Percentiles rank a stretch among this genome's conserved stretches.
These are phyloP conservation scores for Plutomurus gul DNA, from an alignment of 1,140 invertebrate species.

Conservation along the genomic window DNA sequence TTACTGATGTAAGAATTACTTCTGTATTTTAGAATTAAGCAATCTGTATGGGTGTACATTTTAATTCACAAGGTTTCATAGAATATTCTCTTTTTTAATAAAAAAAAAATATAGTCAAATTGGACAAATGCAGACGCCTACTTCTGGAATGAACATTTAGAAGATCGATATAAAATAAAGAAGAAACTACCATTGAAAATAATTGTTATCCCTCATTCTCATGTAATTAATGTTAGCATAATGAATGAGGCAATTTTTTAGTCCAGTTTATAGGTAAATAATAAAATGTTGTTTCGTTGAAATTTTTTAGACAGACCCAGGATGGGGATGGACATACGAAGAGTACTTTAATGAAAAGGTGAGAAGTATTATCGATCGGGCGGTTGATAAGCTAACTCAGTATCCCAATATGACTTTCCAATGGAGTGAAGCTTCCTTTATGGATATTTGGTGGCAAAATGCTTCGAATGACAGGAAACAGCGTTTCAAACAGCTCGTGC, in stretches of 20 bases:
- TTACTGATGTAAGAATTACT: too few species aligned
- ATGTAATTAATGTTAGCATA: too few species aligned
- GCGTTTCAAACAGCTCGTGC: conserved; percentile 74
- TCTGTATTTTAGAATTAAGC: too few species aligned
- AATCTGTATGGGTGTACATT: too few species aligned
- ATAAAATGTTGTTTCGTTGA: too few species aligned
- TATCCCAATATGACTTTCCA: conserved; percentile 93
- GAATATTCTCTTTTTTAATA: too few species aligned
- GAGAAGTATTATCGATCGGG: conserved; percentile 84
- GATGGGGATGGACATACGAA: conserved; percentile 94
- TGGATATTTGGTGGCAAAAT: conserved; percentile 90
- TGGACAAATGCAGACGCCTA: conserved; percentile 70
- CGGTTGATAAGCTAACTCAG: conserved; percentile 82
- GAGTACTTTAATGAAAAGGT: conserved; percentile 89
- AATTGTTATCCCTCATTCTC: conserved; percentile 62
- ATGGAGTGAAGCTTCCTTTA: conserved; percentile 92
- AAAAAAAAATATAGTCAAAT: conserved; percentile 74
- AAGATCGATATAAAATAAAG: conserved; percentile 76
- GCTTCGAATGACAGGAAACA: conserved; percentile 65
- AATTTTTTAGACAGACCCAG: too few species aligned
- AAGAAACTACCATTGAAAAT: conserved; percentile 53
- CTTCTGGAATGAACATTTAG: conserved; percentile 86
- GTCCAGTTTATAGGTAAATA: too few species aligned
- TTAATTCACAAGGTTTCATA: too few species aligned
- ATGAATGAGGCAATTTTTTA: too few species aligned